Evolutionary conservation across 2,888 invertebrate species (phyloP).

Genomic region (Balanococcus diminutus): DNA sequence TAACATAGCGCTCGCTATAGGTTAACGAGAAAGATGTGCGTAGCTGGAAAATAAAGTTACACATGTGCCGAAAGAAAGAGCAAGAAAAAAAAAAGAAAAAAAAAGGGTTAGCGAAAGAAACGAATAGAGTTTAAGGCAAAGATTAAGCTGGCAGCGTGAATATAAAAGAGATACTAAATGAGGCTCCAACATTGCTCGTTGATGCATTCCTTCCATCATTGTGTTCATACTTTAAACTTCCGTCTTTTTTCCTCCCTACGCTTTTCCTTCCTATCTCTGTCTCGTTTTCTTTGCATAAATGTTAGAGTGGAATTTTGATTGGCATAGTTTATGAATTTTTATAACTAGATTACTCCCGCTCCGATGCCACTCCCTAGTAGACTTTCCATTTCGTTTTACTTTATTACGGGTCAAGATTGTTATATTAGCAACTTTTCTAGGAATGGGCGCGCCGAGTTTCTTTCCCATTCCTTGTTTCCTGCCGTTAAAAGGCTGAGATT

Average conservation of each 20-base stretch:
- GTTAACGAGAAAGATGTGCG: slow-evolving; percentile 5
- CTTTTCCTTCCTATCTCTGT: background rate
- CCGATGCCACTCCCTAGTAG: background rate
- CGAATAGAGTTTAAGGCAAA: background rate
- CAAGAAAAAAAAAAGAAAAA: background rate
- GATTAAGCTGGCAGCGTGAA: background rate
- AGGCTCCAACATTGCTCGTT: background rate
- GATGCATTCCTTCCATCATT: slow-evolving; percentile 1
- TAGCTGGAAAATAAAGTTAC: background rate
- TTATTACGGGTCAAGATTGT: background rate
- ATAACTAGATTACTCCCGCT: background rate
- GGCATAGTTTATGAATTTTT: background rate
- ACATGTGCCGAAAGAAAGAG: slow-evolving; percentile 4
- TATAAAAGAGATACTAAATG: slow-evolving; percentile 1
- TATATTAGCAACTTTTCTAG: background rate
- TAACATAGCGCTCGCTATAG: background rate
- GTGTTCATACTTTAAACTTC: background rate
- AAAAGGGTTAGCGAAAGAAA: background rate
- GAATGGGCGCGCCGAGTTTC: background rate
- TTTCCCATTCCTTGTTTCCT: background rate
- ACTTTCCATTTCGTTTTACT: background rate
- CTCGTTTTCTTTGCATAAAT: background rate
- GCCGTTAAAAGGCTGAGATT: background rate
- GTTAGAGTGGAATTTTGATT: background rate
- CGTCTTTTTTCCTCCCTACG: background rate